Percentiles rank a stretch among this genome's conserved stretches.
These are phyloP conservation scores for Metridium senile DNA, from an alignment of 92 coral and sea anemone genomes.

Conservation along the genomic window DNA sequence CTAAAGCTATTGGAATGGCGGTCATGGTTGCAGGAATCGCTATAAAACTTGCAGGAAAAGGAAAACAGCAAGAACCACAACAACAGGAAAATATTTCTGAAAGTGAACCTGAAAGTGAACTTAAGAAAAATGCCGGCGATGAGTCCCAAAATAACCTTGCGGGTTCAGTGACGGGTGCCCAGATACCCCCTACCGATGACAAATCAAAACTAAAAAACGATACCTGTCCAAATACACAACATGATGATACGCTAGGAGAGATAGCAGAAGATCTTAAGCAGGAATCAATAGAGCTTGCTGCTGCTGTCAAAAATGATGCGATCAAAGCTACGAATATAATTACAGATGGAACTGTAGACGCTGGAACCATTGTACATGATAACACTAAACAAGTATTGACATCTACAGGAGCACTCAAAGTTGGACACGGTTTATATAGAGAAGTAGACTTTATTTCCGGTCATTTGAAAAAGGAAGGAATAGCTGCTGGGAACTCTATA, in stretches of 20 bases:
- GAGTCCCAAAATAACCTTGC: constrained; percentile 4
- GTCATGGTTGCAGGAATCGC: constrained; percentile 59
- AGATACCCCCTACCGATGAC: constrained; percentile 20
- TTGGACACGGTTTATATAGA: constrained; percentile 31
- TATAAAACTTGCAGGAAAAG: constrained; percentile 53
- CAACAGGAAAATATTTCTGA: constrained; percentile 1
- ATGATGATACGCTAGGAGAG: constrained; percentile 20
- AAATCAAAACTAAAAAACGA: constrained; percentile 22
- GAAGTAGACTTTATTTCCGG: constrained; percentile 43
- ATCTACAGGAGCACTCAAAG: constrained; percentile 28
- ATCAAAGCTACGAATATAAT: constrained; percentile 17
- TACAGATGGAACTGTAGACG: constrained; percentile 5
- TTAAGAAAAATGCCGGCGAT: neutral
- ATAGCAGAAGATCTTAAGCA: constrained; percentile 17
- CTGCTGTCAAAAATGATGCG: constrained; percentile 26
- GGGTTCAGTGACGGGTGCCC: constrained; percentile 22
- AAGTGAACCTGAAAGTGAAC: constrained; percentile 3
- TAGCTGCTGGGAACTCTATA: constrained; percentile 1
- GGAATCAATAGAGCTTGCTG: constrained; percentile 19
- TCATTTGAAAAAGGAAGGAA: constrained; percentile 28
- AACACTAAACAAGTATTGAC: constrained; percentile 14
- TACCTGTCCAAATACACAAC: constrained; percentile 5
- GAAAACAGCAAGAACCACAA: constrained; percentile 24
- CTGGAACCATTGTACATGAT: constrained; percentile 19
- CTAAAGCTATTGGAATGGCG: constrained; percentile 69